Base-by-base conservation (phyloP, 2,888 invertebrate species). In the Argyra leucocephala region DNA sequence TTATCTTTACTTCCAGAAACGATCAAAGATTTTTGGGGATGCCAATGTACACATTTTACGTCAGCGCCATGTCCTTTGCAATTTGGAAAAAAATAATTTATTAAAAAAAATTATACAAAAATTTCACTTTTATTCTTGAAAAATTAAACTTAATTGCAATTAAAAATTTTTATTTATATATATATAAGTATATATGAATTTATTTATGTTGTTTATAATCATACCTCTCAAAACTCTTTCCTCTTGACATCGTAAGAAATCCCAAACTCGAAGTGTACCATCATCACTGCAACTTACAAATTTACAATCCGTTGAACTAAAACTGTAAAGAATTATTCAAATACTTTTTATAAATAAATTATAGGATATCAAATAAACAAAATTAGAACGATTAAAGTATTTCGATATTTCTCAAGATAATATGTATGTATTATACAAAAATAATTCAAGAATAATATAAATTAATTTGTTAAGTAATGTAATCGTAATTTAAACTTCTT, bases 11-110 rank as follows among this genome's bases (percentile, higher is more conserved):
- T 98, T 21, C 99, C 99, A 2, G 98, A 98, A 58, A 96, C 95
- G 72, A 99, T 89, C 63, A 99, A 85, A 67, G 93, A 91, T 81
- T 98, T 99, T 74, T 93, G 92, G 1, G 99, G 99, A 83, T 99
- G 99, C 99, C 99, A 99, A 79, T 98, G 97, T 7, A 98, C 96
- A 82, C 98, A 96, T 81, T 97, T 97, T 0, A 98, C 98, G 82
- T 98, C 98, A 26, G 97, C 95, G 73, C 98, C 98, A 78, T 98
- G 98, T 71, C 97, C 92, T 87, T 48, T 5, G 68, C 67, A 63
- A 24, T 26, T 31, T 31, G 18, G 4, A 48, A 4, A 15, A 57
- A 24, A 18, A 57, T 22, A 63, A 37, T n/a, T n/a, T n/a, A n/a
- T n/a, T 61, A 31, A 15, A 58, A 58, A n/a, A 7, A 22, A 22